Base-by-base conservation (phyloP, 2,113 vertebrate genomes). In the Lepus timidus region DNA sequence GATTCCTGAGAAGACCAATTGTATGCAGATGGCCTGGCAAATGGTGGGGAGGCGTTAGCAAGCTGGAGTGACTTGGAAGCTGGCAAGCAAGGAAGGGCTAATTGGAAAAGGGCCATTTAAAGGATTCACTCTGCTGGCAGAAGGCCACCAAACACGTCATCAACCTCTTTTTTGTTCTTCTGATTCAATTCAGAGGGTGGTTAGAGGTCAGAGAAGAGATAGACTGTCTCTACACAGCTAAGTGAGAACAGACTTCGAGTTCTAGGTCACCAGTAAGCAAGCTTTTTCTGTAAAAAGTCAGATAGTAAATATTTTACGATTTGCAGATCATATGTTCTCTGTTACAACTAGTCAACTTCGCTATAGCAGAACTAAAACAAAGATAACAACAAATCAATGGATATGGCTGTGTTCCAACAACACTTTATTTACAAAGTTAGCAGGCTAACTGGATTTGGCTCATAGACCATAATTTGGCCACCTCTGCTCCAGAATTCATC, bases 21-120 rank as follows among this genome's bases (percentile, higher is more conserved):
- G 12, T 83, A 91, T 89, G 84, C 92, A 96, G 89, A 94, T 89
- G 83, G 83, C 22, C 51, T 91, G 79, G 70, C 82, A 96, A 96
- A 94, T 88, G 84, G 68, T 81, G 36, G 65, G 64, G 36, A 81
- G 6, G 52, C 12, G 16, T 88, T 79, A 83, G 87, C 87, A 89
- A 51, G 83, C 39, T 86, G 51, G 25, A 93, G 83, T 85, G 52
- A 91, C 90, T 88, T 70, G 33, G 58, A 95, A 93, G 29, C 70
- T 88, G 65, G 75, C 74, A 94, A 68, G 62, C 86, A 86, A 97
- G 27, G 39, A 94, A 94, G 52, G 64, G 25, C 74, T 93, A 95
- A 91, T 95, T 96, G 83, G 92, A 91, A 94, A 93, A 78, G 10
- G 25, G 17, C 29, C 67, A 68, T 91, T 96, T 95, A 85, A 88